phyloP scores from a whole-genome alignment of 1,140 invertebrate genomes.

The Antheraea pernyi region DNA sequence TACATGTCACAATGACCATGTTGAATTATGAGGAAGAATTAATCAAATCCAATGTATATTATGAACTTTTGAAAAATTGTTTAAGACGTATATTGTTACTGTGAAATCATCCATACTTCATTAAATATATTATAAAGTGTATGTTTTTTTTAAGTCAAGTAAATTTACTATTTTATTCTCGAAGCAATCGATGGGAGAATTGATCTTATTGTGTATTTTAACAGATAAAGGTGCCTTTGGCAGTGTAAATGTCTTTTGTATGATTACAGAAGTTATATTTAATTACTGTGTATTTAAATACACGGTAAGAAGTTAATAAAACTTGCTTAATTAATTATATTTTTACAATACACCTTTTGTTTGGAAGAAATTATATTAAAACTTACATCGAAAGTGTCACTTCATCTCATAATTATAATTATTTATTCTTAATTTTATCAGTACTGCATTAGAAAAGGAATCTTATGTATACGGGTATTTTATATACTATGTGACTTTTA shows the following conservation, averaged over 20 bases:
- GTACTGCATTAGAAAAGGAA: neutral
- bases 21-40: conserved; percentile 6
- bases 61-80: neutral
- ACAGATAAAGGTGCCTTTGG: neutral
- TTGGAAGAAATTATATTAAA: too few species aligned
- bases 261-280: too few species aligned
- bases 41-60: neutral
- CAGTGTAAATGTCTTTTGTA: too few species aligned
- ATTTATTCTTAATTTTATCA: neutral
- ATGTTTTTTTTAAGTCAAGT: neutral
- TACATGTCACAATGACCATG: conserved; percentile 12
- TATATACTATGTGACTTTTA: neutral
- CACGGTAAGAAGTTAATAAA: too few species aligned
- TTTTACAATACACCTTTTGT: too few species aligned
- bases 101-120: conserved; percentile 4
- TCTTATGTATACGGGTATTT: conserved; percentile 1
- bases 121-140: neutral
- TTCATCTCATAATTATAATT: too few species aligned
- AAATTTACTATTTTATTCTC: too few species aligned
- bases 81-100: neutral
- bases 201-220: neutral
- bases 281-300: too few species aligned
- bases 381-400: too few species aligned
- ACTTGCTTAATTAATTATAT: neutral
- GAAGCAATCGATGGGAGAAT: too few species aligned